phyloP scores from a whole-genome alignment of 2,797 vertebrate species.

The Artibeus lituratus region DNA sequence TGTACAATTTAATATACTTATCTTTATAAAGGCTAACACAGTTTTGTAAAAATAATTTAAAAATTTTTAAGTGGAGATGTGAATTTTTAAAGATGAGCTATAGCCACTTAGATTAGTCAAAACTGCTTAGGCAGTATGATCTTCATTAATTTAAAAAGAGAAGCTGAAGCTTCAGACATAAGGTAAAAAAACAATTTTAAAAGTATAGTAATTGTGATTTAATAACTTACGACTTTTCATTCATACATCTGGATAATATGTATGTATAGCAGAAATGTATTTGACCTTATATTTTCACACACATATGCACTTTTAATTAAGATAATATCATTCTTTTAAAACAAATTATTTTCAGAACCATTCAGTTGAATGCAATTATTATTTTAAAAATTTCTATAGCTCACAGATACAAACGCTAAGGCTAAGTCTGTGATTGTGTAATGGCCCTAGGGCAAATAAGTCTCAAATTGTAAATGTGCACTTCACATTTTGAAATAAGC shows the following conservation, averaged over 20 bases:
- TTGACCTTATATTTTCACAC: conserved; percentile 77
- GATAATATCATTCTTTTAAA: conserved; percentile 67
- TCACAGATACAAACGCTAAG: conserved; percentile 64
- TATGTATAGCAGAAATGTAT: conserved; percentile 61
- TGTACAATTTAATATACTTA: neutral
- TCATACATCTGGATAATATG: conserved; percentile 62
- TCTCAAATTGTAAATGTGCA: conserved; percentile 55
- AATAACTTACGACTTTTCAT: conserved; percentile 66
- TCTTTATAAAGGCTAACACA: neutral
- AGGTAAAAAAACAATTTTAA: conserved; percentile 26
- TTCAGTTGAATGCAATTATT: conserved; percentile 75
- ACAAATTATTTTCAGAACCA: conserved; percentile 65
- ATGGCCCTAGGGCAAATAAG: conserved; percentile 23
- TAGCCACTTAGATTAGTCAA: neutral
- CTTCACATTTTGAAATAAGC: conserved; percentile 68
- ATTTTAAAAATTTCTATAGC: conserved; percentile 61
- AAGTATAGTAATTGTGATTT: conserved; percentile 60
- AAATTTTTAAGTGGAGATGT: neutral
- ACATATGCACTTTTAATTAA: conserved; percentile 80
- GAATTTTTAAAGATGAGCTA: neutral
- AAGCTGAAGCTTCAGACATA: neutral
- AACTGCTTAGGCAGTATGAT: neutral
- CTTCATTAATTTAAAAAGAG: conserved; percentile 36
- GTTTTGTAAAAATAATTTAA: conserved; percentile 14
- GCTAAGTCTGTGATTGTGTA: conserved; percentile 53